phyloP scores from a whole-genome alignment of 1,140 invertebrate genomes.

The Bombus ignitus region DNA sequence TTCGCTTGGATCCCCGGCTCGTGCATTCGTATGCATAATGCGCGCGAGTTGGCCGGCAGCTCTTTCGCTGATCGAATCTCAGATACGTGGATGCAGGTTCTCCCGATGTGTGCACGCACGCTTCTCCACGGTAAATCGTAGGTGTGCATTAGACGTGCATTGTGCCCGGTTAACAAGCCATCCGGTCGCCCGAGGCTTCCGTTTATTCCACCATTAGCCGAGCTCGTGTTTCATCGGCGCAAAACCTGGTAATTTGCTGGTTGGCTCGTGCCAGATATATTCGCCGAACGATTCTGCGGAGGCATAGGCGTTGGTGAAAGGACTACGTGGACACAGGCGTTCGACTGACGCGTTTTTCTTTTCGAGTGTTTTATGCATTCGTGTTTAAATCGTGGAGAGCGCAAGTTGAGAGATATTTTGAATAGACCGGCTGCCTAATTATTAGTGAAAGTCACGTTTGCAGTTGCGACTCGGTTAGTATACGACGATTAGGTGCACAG shows the following conservation, averaged over 20 bases:
- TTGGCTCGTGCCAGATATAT: slow-evolving; percentile 13
- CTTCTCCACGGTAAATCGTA: slow-evolving; percentile 21
- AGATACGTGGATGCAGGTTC: background rate
- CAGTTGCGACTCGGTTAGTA: background rate
- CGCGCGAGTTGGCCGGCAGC: background rate
- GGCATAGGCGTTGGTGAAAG: background rate
- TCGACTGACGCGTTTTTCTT: too few relatives aligned
- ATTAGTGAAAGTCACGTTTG: slow-evolving; percentile 37
- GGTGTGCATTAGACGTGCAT: slow-evolving; percentile 37
- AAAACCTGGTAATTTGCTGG: slow-evolving; percentile 19
- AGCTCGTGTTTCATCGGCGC: slow-evolving; percentile 23
- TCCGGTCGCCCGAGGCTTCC: slow-evolving; percentile 30
- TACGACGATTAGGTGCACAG: slow-evolving; percentile 22
- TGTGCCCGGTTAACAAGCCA: slow-evolving; percentile 26
- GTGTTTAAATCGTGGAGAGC: too few relatives aligned
- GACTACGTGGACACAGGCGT: background rate
- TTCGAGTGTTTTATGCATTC: background rate
- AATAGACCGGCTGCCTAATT: slow-evolving; percentile 34
- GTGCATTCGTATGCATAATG: slow-evolving; percentile 50
- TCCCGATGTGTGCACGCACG: background rate
- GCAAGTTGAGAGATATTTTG: slow-evolving; percentile 13
- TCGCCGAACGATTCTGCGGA: background rate
- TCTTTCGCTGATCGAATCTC: slow-evolving; percentile 22
- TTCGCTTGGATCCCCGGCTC: slow-evolving; percentile 8
- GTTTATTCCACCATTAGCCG: slow-evolving; percentile 35